Conservation (phyloP, 2,797 vertebrate species). For the Amniataba percoides region DNA sequence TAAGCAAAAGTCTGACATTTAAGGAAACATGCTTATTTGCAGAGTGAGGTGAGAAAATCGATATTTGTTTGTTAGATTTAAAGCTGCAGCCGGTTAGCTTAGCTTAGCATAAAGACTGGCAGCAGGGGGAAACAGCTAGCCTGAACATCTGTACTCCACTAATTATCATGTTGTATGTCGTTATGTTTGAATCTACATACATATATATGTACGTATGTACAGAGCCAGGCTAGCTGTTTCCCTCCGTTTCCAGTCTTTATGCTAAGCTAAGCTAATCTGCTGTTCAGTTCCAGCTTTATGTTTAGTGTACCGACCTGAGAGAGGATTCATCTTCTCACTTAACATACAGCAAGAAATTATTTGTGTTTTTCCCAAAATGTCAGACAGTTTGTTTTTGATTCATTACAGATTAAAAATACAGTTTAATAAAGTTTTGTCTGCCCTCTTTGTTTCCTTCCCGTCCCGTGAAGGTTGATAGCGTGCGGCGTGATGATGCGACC, state of each 20-base stretch:
- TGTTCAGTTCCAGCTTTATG: too few relatives aligned
- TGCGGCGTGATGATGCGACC: conserved; percentile 95
- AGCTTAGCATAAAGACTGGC: neutral
- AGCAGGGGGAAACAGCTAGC: neutral
- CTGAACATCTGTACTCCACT: neutral
- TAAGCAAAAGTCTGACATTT: neutral
- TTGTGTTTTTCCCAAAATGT: too few relatives aligned
- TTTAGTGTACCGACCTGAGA: neutral
- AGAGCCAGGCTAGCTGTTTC: too few relatives aligned
- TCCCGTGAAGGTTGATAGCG: conserved; percentile 91
- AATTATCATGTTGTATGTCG: neutral
- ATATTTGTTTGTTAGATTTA: neutral
- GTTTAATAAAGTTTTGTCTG: neutral
- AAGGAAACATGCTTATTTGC: neutral
- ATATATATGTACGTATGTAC: too few relatives aligned
- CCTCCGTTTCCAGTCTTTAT: too few relatives aligned
- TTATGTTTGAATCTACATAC: too few relatives aligned
- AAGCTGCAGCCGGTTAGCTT: conserved; percentile 1
- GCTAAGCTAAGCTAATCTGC: too few relatives aligned
- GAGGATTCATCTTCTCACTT: neutral
- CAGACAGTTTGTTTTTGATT: neutral
- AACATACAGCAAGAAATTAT: neutral
- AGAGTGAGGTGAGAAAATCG: too few relatives aligned
- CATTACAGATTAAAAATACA: neutral
- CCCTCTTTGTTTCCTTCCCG: conserved; percentile 63